phyloP scores from a whole-genome alignment of 2,797 vertebrate genomes.

The Catharus ustulatus region DNA sequence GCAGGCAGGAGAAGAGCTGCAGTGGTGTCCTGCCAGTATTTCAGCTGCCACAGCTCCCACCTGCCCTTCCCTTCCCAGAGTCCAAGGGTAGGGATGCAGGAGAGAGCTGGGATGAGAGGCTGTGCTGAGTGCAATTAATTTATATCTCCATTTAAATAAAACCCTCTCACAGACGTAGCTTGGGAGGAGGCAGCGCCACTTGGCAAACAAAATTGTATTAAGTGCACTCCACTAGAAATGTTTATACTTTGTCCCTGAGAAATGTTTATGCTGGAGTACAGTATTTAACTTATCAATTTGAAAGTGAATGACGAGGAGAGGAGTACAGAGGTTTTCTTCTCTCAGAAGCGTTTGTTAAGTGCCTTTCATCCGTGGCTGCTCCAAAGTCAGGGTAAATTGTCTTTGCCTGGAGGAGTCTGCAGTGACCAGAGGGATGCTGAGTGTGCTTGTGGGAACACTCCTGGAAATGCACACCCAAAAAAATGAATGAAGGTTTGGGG shows the following conservation, averaged over 20 bases:
- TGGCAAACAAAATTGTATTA: slow-evolving; percentile 67
- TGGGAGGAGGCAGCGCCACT: slow-evolving; percentile 41
- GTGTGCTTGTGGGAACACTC: neutral
- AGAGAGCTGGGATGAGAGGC: slow-evolving; percentile 25
- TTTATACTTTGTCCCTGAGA: slow-evolving; percentile 68
- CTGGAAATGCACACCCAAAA: neutral
- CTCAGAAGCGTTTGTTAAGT: slow-evolving; percentile 53
- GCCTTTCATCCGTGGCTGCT: neutral
- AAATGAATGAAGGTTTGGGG: neutral
- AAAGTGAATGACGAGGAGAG: slow-evolving; percentile 40
- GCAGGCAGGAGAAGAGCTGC: neutral
- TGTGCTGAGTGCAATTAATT: slow-evolving; percentile 62
- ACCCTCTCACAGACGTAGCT: slow-evolving; percentile 7
- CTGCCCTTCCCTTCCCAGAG: neutral
- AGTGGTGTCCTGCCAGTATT: neutral
- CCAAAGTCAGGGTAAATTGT: neutral
- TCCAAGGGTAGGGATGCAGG: neutral
- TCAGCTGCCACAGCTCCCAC: neutral
- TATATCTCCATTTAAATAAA: slow-evolving; percentile 65
- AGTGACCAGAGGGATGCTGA: neutral
- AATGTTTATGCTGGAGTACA: slow-evolving; percentile 62
- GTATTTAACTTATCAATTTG: slow-evolving; percentile 65
- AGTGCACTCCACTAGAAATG: slow-evolving; percentile 67
- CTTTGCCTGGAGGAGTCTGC: neutral
- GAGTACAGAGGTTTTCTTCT: slow-evolving; percentile 41